A percentile compares a stretch with the other conserved stretches of the same genome.
Conservation (phyloP, 2,113 vertebrate genomes). For the Fregata magnificens region DNA sequence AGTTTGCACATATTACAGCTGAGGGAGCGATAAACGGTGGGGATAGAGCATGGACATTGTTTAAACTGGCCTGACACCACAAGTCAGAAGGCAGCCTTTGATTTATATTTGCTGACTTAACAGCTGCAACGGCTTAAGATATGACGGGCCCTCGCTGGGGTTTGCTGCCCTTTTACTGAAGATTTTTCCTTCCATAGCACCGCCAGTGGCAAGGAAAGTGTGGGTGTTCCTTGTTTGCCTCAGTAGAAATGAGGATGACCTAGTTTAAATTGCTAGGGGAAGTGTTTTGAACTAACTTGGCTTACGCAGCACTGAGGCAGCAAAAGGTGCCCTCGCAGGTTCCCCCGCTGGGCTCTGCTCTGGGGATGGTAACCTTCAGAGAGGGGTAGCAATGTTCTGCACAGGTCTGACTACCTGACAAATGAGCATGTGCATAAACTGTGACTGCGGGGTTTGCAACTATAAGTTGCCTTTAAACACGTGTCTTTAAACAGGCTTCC, state of each 20-base stretch:
- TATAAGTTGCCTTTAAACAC: not conserved
- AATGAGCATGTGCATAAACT: not conserved
- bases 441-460: not conserved
- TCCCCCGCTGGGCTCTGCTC: not conserved
- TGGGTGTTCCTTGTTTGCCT: not conserved
- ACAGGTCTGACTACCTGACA: not conserved
- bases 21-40: not conserved
- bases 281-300: not conserved
- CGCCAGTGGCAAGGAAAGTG: not conserved
- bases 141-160: not conserved
- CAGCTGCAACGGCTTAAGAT: not conserved
- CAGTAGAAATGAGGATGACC: not conserved
- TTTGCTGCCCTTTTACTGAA: not conserved
- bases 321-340: not conserved
- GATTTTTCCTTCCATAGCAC: not conserved
- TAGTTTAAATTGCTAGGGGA: not conserved
- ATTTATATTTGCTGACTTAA: not conserved
- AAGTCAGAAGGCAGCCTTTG: not conserved
- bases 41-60: not conserved
- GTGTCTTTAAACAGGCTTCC: not conserved
- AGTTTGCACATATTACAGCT: fast-evolving
- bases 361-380: not conserved
- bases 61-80: not conserved
- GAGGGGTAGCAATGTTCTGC: not conserved
- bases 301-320: fast-evolving